Conservation (phyloP, 2,797 vertebrate species). For the Siniperca obscura region DNA sequence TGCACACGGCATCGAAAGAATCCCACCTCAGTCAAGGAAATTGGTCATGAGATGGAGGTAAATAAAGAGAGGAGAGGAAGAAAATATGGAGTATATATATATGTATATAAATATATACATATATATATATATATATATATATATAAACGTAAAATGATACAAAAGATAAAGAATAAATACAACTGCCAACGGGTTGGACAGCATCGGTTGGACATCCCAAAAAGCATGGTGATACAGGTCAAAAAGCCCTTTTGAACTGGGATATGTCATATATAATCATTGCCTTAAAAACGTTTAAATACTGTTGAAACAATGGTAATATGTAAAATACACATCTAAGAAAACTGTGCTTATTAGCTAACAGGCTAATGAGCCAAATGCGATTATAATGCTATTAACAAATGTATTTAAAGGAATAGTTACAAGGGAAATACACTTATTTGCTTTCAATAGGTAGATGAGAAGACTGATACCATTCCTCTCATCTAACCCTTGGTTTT, state of each 20-base stretch:
- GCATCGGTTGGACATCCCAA: neutral
- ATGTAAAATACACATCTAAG: too few species aligned
- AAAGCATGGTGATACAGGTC: neutral
- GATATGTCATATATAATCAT: neutral
- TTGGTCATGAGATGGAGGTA: constrained; percentile 24
- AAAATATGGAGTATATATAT: neutral
- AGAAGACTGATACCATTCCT: neutral
- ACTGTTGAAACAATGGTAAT: neutral
- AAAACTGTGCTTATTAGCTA: neutral
- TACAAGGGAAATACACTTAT: neutral
- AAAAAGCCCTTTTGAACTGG: neutral
- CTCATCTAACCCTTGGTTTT: neutral
- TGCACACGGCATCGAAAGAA: constrained; percentile 67
- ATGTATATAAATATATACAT: neutral
- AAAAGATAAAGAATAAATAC: neutral
- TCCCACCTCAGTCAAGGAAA: constrained; percentile 64
- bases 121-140: constrained; percentile 1
- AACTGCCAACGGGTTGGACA: too few species aligned
- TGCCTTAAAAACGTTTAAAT: neutral
- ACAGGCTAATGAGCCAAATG: neutral
- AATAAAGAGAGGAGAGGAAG: constrained; percentile 7
- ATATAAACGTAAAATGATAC: constrained; percentile 12
- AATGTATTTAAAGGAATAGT: neutral
- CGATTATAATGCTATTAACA: neutral
- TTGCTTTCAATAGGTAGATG: neutral